A percentile compares a stretch with the other conserved stretches of the same genome.
Conservation (phyloP, 2,888 invertebrate species). For the Blastobasis adustella region DNA sequence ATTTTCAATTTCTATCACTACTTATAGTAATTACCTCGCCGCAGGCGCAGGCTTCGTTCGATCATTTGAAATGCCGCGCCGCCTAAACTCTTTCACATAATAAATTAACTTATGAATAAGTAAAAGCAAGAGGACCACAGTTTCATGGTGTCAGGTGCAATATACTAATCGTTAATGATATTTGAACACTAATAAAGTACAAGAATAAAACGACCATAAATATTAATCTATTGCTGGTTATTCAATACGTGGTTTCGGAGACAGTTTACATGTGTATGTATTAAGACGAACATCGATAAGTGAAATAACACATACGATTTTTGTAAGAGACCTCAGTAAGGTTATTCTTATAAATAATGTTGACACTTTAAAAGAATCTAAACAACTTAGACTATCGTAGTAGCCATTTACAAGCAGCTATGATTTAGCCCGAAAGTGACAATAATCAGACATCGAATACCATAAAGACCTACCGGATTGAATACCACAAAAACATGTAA, state of each 20-base stretch:
- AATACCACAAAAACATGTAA: too few species aligned
- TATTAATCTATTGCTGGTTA: constrained; percentile 59
- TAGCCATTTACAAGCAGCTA: too few species aligned
- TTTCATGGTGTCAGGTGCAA: constrained; percentile 38
- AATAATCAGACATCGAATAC: too few species aligned
- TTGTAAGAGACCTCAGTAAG: too few species aligned
- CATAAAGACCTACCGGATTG: too few species aligned
- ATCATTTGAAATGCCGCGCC: constrained; percentile 38
- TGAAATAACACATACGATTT: too few species aligned
- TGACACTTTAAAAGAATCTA: too few species aligned
- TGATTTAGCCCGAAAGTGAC: too few species aligned
- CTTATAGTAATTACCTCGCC: constrained; percentile 40
- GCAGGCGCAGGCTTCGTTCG: constrained; percentile 34
- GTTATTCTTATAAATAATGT: too few species aligned
- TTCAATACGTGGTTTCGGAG: constrained; percentile 38
- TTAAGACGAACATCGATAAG: too few species aligned
- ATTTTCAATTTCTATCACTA: constrained; percentile 37
- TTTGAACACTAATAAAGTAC: constrained; percentile 64
- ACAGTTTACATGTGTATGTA: constrained; percentile 36
- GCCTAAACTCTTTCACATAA: constrained; percentile 32
- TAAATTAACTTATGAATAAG: constrained; percentile 48
- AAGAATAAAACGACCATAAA: constrained; percentile 63
- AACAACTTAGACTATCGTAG: too few species aligned
- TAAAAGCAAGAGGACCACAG: constrained; percentile 28
- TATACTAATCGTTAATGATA: constrained; percentile 64